Evolutionary conservation across 2,113 vertebrate genomes (phyloP).

Genomic region (Catharus fuscescens): DNA sequence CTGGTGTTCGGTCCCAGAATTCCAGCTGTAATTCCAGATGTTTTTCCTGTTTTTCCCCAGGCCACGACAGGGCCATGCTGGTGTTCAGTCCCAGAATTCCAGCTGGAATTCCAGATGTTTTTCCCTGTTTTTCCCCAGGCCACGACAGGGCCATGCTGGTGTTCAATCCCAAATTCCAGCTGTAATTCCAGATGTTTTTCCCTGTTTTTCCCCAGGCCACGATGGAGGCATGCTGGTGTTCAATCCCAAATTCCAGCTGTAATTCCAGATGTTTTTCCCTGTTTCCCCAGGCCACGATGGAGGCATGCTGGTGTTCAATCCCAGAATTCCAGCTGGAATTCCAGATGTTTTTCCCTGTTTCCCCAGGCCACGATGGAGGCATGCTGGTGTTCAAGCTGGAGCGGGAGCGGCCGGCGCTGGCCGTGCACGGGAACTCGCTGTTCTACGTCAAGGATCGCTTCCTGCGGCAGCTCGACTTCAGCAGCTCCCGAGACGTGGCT

Average conservation of each 20-base stretch:
- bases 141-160: no score
- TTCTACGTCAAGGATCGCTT: conserved; percentile 96
- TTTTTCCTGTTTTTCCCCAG: background rate
- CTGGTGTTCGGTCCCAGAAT: no score
- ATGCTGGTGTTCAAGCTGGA: conserved; percentile 99
- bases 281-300: no score
- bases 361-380: conserved; percentile 87
- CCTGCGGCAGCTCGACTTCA: conserved; percentile 94
- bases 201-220: background rate
- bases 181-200: background rate
- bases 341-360: no score
- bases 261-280: no score
- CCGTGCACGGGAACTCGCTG: conserved; percentile 89
- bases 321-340: no score
- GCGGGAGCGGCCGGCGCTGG: conserved; percentile 91
- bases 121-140: no score
- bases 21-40: background rate
- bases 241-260: background rate
- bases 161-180: no score
- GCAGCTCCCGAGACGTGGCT: conserved; percentile 93
- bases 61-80: no score
- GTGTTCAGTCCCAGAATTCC: no score
- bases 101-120: background rate
- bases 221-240: background rate
- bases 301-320: no score